Evolutionary conservation across 2,797 vertebrate species (phyloP), one percentile per base, ranked within the genome.

Genomic region (Poeciliopsis presidionis): DNA sequence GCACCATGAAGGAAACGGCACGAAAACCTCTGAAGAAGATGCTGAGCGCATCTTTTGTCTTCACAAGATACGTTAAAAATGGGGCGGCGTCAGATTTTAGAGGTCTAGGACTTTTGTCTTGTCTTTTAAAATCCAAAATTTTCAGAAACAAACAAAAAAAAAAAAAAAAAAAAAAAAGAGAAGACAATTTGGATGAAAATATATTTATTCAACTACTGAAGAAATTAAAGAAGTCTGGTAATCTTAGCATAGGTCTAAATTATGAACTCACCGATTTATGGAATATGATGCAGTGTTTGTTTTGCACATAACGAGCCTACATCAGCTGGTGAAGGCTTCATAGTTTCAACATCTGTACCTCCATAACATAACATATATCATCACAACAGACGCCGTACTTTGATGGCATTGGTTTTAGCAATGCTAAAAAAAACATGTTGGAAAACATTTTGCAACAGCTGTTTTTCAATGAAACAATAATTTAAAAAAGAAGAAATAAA

Each of bases 251-350:
- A 84, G 70, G 72, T 3, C 30, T 9, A 57, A 28, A 41, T 28
- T 16, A 73, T 18, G 16, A 16, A 63, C 79, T 59, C 20, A 75
- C 8, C 39, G 75, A 25, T 18, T 78, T 79, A 72, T 79, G 41
- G 36, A 74, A 28, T 81, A 72, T 33, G 41, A 11, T 41, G 6
- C 25, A 74, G n/a, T 36, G 25, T 41, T 41, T 41, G 7, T 41
- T 33, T 59, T 45, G 6, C 43, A 11, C 2, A 0, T 39, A 30
- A 33, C 4, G 0, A 30, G 28, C 5, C 25, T 22, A 46, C 67
- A 41, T 90, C 86, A 72, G 82, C 89, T 85, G 45, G 3, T 16
- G 7, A 67, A 33, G 77, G 88, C 83, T 25, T 92, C 86, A 91
- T 87, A 61, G 51, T 41, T 25, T 72, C 25, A 22, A 9, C 51